phyloP scores from a whole-genome alignment of 2,888 invertebrate genomes.

The Elmis aenea region DNA sequence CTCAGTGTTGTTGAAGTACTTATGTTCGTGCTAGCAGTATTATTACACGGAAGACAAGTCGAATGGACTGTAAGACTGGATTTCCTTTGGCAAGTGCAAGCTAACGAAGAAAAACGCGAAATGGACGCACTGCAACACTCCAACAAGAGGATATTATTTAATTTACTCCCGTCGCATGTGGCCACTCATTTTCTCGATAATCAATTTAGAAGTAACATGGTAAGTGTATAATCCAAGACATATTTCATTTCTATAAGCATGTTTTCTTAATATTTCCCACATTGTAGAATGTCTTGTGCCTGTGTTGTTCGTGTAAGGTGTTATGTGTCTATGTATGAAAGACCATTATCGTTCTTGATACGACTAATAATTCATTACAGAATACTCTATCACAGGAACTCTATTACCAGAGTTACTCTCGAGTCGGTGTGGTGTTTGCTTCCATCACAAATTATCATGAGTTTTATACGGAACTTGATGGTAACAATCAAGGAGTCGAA shows the following conservation, averaged over 20 bases:
- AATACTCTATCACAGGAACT: constrained; percentile 71
- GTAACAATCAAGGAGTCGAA: constrained; percentile 88
- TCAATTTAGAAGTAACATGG: constrained; percentile 84
- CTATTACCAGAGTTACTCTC: constrained; percentile 87
- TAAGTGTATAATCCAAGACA: no score
- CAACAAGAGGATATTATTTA: constrained; percentile 82
- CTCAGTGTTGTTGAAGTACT: constrained; percentile 74
- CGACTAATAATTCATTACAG: constrained; percentile 47
- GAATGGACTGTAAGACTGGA: constrained; percentile 88
- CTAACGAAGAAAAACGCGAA: constrained; percentile 84
- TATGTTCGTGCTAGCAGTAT: constrained; percentile 76
- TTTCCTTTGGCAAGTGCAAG: constrained; percentile 80
- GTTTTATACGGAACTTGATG: constrained; percentile 88
- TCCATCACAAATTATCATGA: constrained; percentile 93
- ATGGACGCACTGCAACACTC: constrained; percentile 91
- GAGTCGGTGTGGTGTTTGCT: constrained; percentile 87
- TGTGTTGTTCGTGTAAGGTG: no score
- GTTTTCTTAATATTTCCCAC: no score
- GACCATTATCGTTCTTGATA: no score
- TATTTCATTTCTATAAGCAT: no score
- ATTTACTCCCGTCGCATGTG: constrained; percentile 85
- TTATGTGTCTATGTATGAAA: no score
- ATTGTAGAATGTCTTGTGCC: no score
- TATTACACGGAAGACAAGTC: constrained; percentile 78
- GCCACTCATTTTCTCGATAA: constrained; percentile 89